phyloP scores from a whole-genome alignment of 2,113 vertebrate species.

The Arvicanthis niloticus region DNA sequence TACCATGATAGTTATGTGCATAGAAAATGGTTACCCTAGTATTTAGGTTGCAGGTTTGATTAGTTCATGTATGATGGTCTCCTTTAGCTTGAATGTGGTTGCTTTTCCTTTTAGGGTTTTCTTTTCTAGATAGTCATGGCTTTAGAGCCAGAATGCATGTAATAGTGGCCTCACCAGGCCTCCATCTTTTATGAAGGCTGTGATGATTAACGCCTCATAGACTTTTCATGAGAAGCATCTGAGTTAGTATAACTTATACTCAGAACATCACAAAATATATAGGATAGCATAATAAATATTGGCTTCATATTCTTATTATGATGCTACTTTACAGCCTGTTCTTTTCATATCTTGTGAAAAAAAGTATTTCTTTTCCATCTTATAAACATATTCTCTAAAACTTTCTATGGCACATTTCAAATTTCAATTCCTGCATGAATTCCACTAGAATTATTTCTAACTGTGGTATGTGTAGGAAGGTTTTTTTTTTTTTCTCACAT shows the following conservation, averaged over 20 bases:
- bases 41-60: background rate
- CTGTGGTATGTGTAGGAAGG: background rate
- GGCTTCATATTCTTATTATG: background rate
- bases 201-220: background rate
- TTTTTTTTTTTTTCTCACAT: constrained; percentile 45
- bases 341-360: constrained; percentile 14
- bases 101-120: background rate
- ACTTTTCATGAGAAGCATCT: constrained; percentile 19
- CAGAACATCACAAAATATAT: constrained; percentile 13
- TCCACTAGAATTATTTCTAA: constrained; percentile 52
- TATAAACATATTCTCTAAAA: constrained; percentile 46
- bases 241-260: background rate
- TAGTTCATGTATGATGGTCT: background rate
- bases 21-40: constrained; percentile 36
- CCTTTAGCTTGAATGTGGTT: background rate
- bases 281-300: constrained; percentile 27
- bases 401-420: constrained; percentile 57
- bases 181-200: background rate
- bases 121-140: background rate
- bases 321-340: background rate
- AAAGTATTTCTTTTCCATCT: background rate
- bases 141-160: background rate
- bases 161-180: background rate
- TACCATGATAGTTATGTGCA: background rate
- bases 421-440: constrained; percentile 15